phyloP scores from a whole-genome alignment of 2,888 invertebrate species.

The Drosophila fulvimacula region DNA sequence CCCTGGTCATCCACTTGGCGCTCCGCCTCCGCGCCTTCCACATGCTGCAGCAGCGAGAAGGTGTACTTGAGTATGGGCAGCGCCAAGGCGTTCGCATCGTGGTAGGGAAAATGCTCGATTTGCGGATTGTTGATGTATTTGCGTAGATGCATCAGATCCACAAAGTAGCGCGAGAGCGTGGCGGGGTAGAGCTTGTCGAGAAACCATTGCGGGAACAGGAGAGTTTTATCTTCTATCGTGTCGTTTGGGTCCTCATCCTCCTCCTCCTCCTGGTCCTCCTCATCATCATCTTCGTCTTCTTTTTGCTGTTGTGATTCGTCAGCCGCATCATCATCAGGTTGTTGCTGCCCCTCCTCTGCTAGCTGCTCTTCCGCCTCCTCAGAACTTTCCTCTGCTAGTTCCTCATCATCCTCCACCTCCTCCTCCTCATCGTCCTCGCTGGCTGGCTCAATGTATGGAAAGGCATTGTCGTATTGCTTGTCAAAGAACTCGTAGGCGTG shows the following conservation, averaged over 20 bases:
- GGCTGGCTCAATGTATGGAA: constrained; percentile 26
- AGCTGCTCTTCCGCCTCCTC: constrained; percentile 12
- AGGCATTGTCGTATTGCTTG: constrained; percentile 68
- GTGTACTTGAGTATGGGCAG: constrained; percentile 88
- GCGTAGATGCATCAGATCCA: constrained; percentile 89
- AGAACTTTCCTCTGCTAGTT: constrained; percentile 7
- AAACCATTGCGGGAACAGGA: constrained; percentile 88
- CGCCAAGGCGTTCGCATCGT: constrained; percentile 87
- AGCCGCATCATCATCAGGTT: background rate
- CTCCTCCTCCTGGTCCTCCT: constrained; percentile 18
- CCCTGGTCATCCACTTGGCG: constrained; percentile 49
- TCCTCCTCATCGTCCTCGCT: constrained; percentile 48
- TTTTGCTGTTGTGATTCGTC: constrained; percentile 11
- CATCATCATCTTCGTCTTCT: constrained; percentile 21
- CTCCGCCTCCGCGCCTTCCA: constrained; percentile 58
- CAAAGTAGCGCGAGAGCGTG: constrained; percentile 88
- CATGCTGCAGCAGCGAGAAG: constrained; percentile 85
- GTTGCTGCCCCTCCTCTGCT: constrained; percentile 7
- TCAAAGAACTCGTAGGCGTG: constrained; percentile 87
- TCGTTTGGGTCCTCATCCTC: constrained; percentile 19
- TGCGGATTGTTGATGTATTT: constrained; percentile 89
- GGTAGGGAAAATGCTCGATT: constrained; percentile 88
- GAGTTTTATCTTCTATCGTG: constrained; percentile 53
- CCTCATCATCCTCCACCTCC: constrained; percentile 12
- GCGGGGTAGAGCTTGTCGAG: constrained; percentile 87